These are phyloP conservation scores for Cylindroiulus punctatus DNA, from an alignment of 2,888 invertebrate species.

Conservation along the genomic window DNA sequence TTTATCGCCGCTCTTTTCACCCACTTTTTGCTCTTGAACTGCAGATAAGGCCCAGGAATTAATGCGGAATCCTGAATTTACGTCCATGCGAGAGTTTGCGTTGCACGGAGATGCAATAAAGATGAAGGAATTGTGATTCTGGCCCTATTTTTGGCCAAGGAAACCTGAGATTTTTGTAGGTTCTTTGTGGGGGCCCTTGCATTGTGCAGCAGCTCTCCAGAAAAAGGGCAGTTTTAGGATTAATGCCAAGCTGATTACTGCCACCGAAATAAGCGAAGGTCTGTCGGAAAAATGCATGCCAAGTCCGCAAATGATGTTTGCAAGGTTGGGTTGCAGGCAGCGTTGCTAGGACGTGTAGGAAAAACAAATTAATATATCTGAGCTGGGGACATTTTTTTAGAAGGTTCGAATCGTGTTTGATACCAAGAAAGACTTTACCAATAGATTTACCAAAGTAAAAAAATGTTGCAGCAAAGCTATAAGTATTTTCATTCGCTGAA, in stretches of 20 bases:
- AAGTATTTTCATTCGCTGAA: no score
- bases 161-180: background rate
- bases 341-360: no score
- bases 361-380: no score
- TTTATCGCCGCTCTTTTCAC: background rate
- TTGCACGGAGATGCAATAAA: background rate
- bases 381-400: no score
- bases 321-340: no score
- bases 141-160: background rate
- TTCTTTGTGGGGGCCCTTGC: background rate
- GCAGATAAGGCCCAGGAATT: background rate
- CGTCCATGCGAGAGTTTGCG: background rate
- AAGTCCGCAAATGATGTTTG: no score
- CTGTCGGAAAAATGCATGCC: no score
- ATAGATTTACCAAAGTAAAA: no score
- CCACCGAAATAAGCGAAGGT: background rate
- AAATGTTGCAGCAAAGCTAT: no score
- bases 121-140: background rate
- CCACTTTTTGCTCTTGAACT: background rate
- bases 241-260: conserved; percentile 7
- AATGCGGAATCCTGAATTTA: background rate
- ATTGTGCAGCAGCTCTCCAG: background rate
- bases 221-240: background rate
- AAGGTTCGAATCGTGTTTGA: no score
- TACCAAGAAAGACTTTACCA: no score